Evolutionary conservation across 2,113 vertebrate genomes (phyloP), one percentile per base, ranked within the genome.

Genomic region (Pedetes capensis): DNA sequence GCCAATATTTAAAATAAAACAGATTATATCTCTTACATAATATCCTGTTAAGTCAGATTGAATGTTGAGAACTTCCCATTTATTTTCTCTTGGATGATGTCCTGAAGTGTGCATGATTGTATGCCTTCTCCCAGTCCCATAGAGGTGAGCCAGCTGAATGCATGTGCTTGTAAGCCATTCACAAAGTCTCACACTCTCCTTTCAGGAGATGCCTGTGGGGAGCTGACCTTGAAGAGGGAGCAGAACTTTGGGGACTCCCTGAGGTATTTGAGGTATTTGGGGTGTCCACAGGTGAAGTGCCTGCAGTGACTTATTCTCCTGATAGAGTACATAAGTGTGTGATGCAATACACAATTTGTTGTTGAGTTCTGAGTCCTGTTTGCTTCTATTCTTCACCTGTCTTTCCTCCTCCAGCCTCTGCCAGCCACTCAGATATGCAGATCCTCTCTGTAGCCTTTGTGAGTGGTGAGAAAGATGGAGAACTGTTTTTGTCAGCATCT

Each of bases 11-110:
- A n/a, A n/a, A n/a, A n/a, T n/a, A n/a, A n/a, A n/a, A n/a, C n/a
- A n/a, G n/a, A 23, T 8, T 29, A 3, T 14, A 29, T 16, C 11
- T 16, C 11, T 59, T 22, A 39, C 22, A 16, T 34, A 29, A 68
- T 6, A 16, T 51, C n/a, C 1, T 53, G 1, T 6, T 27, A 61
- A 53, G 16, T 0, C 9, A 27, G n/a, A 1, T 13, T 80, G 29
- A 9, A 0, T 29, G 0, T 2, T 22, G 57, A 49, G 4, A 87
- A 2, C 1, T 13, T 82, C 22, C 13, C 27, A 27, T 23, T 80
- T 59, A 55, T 78, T 80, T 47, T 66, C 32, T 44, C 32, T n/a
- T 64, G 17, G 3, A 17, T 0, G 39, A 1, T 39, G 10, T 8
- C 13, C 14, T 55, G 37, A 63, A 82, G 57, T 29, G 59, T 8